Evolutionary conservation across 2,888 invertebrate genomes (phyloP), one percentile per base, ranked within the genome.

Genomic region (Serrognathus titanus): DNA sequence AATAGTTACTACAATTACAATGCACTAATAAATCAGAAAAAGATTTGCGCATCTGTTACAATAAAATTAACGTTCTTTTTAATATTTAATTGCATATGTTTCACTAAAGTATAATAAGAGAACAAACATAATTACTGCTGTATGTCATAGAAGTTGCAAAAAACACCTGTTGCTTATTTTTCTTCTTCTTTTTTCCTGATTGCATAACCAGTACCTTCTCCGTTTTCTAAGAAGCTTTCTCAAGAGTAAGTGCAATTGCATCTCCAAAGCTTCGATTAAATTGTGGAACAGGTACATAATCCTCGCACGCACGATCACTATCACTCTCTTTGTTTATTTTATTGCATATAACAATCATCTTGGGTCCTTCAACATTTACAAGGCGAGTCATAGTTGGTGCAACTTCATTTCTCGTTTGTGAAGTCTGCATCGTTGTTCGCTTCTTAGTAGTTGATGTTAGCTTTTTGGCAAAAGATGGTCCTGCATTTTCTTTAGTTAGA

Each of bases 151-250:
- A 71, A 47, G 88, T 90, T 31, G 89, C 82, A 71, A 91, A 91
- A 4, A 92, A 79, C 49, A 90, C 78, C 72, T 88, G 91, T 62
- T 87, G 85, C 70, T 90, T 91, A 52, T 82, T 80, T 73, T 90
- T 90, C 70, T 89, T 88, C 76, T 89, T 88, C 76, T 83, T 85
- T 59, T 77, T 80, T 10, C 80, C 58, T 9, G 41, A 51, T 51
- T 58, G 49, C 70, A 1, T 53, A 54, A 66, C n/a, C 57, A 37
- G 57, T 39, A 55, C 53, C 66, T 68, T 60, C 61, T 50, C 61
- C 59, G 20, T 76, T 71, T 1, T 71, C 68, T 20, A 59, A 6
- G 71, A 66, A 48, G 78, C 74, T 63, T 83, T 80, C 66, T 85
- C 80, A 0, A 87, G 72, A 0, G 87, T 87, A 24, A 83, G 81